Evolutionary conservation across 2,113 vertebrate species (phyloP).

Genomic region (Ivindomyrus marchei): DNA sequence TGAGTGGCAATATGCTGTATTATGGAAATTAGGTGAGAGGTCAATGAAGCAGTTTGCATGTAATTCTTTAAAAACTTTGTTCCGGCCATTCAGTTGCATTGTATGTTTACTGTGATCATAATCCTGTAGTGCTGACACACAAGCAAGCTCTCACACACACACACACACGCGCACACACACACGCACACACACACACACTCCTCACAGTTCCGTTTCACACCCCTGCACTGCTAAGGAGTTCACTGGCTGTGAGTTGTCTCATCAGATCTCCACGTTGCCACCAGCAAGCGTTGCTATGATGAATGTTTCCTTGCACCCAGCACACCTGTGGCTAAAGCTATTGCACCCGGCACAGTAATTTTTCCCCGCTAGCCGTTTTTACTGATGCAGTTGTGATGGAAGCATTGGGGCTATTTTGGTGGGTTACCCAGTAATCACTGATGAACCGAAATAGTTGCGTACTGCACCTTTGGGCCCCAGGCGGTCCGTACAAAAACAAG

Average conservation of each 20-base stretch:
- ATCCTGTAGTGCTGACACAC: neutral
- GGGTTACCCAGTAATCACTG: neutral
- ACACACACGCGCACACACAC: neutral
- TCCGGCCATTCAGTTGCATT: neutral
- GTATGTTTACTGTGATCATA: neutral
- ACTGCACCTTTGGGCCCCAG: neutral
- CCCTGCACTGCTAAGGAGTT: neutral
- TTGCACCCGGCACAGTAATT: neutral
- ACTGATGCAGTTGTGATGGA: neutral
- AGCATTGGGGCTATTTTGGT: neutral
- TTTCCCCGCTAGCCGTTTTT: neutral
- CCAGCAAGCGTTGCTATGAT: neutral
- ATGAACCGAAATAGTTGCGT: neutral
- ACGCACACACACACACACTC: neutral
- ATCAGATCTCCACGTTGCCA: neutral
- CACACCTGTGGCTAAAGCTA: neutral
- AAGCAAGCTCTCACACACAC: neutral
- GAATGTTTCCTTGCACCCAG: neutral
- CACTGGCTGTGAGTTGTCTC: neutral
- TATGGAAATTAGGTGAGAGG: neutral
- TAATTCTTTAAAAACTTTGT: neutral
- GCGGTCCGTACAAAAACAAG: neutral
- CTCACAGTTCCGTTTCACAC: neutral
- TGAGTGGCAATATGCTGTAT: neutral
- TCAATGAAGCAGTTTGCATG: neutral